These are phyloP conservation scores for Brachymystax lenok DNA, from an alignment of 2,797 vertebrate genomes.

Conservation along the genomic window DNA sequence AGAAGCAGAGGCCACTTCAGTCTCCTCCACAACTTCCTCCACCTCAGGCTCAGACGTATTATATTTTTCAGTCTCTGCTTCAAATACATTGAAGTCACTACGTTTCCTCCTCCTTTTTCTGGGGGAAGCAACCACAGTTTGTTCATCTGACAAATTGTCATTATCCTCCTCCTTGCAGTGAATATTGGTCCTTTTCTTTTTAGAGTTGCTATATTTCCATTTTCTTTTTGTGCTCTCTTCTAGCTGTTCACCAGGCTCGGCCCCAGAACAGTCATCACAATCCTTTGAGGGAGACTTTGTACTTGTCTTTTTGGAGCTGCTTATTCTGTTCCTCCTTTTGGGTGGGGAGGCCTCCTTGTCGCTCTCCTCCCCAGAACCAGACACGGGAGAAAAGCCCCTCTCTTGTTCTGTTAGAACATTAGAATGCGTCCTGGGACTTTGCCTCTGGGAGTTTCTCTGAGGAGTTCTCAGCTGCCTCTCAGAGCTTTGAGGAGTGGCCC, in stretches of 20 bases:
- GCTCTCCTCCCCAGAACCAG: background rate
- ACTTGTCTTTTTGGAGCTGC: background rate
- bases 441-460: background rate
- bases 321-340: background rate
- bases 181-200: background rate
- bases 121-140: background rate
- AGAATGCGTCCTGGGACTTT: background rate
- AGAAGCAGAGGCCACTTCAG: background rate
- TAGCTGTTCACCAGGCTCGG: background rate
- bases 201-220: background rate
- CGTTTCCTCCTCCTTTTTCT: background rate
- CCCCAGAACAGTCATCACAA: background rate
- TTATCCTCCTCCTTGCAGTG: background rate
- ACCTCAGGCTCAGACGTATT: background rate
- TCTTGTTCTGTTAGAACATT: background rate
- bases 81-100: background rate
- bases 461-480: background rate
- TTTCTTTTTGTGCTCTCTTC: background rate
- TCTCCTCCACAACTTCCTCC: background rate
- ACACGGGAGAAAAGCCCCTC: background rate
- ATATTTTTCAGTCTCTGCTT: background rate
- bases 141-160: background rate
- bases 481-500: background rate
- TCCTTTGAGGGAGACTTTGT: background rate
- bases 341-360: background rate